Evolutionary conservation across 30 jellyfish, hydroid and myxozoan species (phyloP).

Genomic region (Rhopilema esculentum): DNA sequence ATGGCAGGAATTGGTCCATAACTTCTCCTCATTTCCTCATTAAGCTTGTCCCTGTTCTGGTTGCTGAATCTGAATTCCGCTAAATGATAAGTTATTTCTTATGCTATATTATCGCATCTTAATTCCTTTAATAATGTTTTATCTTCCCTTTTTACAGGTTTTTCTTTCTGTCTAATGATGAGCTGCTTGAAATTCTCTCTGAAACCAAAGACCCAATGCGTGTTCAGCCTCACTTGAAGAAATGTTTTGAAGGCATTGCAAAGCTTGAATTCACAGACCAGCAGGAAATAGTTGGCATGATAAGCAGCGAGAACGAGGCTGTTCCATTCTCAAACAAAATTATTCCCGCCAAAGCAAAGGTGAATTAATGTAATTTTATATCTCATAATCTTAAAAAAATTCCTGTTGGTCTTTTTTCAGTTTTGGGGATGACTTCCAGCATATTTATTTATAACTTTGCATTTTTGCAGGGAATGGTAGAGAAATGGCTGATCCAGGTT

Average conservation of each 20-base stretch:
- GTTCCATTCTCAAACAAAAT: conserved; percentile 81
- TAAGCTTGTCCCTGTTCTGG: too few relatives aligned
- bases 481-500: conserved; percentile 94
- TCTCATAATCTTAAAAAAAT: too few relatives aligned
- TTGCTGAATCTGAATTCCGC: too few relatives aligned
- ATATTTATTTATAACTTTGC: not conserved
- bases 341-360: conserved; percentile 94
- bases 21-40: too few relatives aligned
- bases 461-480: conserved; percentile 89
- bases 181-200: conserved; percentile 88
- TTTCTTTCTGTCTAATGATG: conserved; percentile 93
- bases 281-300: conserved; percentile 94
- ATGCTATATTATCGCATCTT: too few relatives aligned
- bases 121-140: not conserved
- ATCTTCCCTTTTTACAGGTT: conserved; percentile 31
- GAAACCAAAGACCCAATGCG: conserved; percentile 95
- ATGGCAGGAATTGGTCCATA: too few relatives aligned
- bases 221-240: conserved; percentile 97
- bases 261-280: conserved; percentile 85
- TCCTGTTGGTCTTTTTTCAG: not conserved
- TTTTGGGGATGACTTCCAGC: not conserved
- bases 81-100: too few relatives aligned
- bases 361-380: too few relatives aligned
- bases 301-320: conserved; percentile 92
- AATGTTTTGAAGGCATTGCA: conserved; percentile 94